Percentiles rank a stretch among this genome's conserved stretches.
These are phyloP conservation scores for Lordiphosa mommai DNA, from an alignment of 1,140 invertebrate genomes.

Conservation along the genomic window DNA sequence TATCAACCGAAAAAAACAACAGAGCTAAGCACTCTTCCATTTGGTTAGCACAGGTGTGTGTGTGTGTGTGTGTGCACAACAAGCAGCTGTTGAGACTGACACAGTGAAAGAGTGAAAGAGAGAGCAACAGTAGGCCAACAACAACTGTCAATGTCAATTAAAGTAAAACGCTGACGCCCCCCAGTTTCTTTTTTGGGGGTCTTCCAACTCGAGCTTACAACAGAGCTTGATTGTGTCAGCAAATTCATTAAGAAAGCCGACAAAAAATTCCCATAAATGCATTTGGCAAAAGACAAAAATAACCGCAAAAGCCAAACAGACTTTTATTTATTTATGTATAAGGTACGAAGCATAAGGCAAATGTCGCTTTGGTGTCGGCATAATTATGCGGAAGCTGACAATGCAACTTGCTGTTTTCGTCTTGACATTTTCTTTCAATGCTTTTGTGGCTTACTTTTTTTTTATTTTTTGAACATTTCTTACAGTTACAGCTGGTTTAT, in stretches of 20 bases:
- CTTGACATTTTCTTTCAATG: constrained; percentile 19
- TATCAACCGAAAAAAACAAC: constrained; percentile 30
- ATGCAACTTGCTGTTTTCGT: constrained; percentile 63
- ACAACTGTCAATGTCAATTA: constrained; percentile 71
- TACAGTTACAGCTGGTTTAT: constrained; percentile 5
- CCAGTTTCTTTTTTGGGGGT: constrained; percentile 18
- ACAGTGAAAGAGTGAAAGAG: constrained; percentile 2
- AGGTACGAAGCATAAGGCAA: constrained; percentile 16
- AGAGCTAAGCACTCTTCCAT: constrained; percentile 22
- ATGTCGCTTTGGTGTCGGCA: constrained; percentile 54
- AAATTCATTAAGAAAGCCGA: constrained; percentile 60
- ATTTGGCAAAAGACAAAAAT: constrained; percentile 34
- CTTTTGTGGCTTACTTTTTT: constrained; percentile 10
- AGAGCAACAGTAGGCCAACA: not conserved
- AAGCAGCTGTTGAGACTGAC: constrained; percentile 6
- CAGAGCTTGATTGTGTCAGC: constrained; percentile 61
- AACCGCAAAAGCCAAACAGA: constrained; percentile 18
- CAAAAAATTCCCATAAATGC: constrained; percentile 65
- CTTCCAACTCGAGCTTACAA: constrained; percentile 23
- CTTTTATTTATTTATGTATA: constrained; percentile 24
- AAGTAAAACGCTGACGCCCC: constrained; percentile 66
- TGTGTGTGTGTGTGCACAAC: constrained; percentile 1
- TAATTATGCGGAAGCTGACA: constrained; percentile 77
- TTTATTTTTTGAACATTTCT: constrained; percentile 24
- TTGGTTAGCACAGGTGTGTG: constrained; percentile 21